These are phyloP conservation scores for Julus scandinavius DNA, from an alignment of 2,888 invertebrate species.

Conservation along the genomic window DNA sequence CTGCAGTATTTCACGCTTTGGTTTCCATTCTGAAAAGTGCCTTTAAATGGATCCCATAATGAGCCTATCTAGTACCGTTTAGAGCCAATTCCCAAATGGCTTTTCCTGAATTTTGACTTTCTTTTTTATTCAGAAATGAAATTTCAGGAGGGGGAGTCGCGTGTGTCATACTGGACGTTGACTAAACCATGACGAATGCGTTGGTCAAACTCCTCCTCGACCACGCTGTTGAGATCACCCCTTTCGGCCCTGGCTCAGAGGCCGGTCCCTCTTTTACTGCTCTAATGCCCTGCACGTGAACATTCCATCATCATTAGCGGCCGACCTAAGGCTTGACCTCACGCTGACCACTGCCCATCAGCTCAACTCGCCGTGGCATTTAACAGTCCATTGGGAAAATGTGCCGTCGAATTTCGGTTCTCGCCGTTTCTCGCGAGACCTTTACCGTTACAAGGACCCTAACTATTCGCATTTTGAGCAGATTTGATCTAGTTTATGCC, in stretches of 20 bases:
- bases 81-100: not conserved
- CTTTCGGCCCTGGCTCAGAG: not conserved
- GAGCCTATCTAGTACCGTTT: not conserved
- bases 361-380: not conserved
- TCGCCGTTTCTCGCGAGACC: not conserved
- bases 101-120: not conserved
- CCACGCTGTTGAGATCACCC: not conserved
- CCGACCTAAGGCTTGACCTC: not conserved
- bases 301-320: constrained; percentile 29
- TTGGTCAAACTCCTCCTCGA: not conserved
- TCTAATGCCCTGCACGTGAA: not conserved
- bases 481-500: constrained; percentile 13
- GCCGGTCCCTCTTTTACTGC: not conserved
- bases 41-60: not conserved
- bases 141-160: not conserved
- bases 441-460: not conserved
- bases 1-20: too few relatives aligned
- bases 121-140: not conserved
- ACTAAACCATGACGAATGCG: not conserved
- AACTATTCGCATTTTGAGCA: not conserved
- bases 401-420: not conserved
- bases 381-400: constrained; percentile 24
- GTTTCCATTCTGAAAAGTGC: too few relatives aligned
- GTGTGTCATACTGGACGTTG: not conserved
- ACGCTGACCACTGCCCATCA: constrained; percentile 8